phyloP scores from a whole-genome alignment of 2,797 vertebrate genomes.

The Lophura swinhoii region DNA sequence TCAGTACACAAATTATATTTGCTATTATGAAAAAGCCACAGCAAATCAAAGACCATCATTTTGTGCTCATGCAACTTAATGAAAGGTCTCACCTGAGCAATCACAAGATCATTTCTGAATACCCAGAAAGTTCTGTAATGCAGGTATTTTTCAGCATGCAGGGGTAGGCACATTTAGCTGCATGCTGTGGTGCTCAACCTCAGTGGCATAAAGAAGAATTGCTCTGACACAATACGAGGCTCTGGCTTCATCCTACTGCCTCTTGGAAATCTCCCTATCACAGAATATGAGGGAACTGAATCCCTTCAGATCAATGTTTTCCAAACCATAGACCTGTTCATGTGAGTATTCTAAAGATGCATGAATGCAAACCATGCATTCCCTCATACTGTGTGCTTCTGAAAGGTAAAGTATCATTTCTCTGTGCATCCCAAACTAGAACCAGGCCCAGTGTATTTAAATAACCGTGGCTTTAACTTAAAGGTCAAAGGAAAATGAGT shows the following conservation, averaged over 20 bases:
- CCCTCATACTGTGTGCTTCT: background rate
- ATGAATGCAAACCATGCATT: background rate
- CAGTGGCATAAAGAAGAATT: background rate
- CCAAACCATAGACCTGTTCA: background rate
- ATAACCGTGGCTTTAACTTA: slow-evolving; percentile 56
- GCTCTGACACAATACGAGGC: background rate
- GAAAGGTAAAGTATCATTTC: background rate
- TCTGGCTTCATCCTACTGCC: background rate
- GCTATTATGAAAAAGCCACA: background rate
- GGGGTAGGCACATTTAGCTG: background rate
- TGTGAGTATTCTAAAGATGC: background rate
- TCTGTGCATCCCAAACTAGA: slow-evolving; percentile 17
- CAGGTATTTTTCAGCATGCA: background rate
- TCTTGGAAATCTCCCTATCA: background rate
- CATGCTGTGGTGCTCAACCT: background rate
- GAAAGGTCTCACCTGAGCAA: slow-evolving; percentile 1
- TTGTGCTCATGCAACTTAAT: fast-evolving
- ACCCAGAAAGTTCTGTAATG: background rate
- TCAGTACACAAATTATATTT: slow-evolving; percentile 1
- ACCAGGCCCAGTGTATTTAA: slow-evolving; percentile 27
- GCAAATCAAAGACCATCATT: slow-evolving; percentile 2
- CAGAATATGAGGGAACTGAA: background rate
- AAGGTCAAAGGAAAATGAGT: slow-evolving; percentile 78
- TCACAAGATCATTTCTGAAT: slow-evolving; percentile 13
- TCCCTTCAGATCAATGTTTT: background rate